Percentiles rank a stretch among this genome's conserved stretches.
phyloP scores from a whole-genome alignment of 2,888 invertebrate genomes.

The Arctia plantaginis region DNA sequence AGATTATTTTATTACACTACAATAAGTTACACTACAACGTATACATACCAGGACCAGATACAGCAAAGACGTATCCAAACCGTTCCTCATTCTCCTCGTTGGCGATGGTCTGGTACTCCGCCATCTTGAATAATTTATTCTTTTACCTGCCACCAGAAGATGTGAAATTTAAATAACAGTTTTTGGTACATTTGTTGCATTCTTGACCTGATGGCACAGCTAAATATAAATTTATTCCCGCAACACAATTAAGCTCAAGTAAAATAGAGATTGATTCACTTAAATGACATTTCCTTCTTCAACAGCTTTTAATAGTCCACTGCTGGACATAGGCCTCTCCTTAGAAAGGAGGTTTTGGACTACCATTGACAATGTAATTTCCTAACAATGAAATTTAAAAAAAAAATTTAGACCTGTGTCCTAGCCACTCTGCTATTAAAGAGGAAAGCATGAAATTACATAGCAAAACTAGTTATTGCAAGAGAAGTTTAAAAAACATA shows the following conservation, averaged over 20 bases:
- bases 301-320: too few relatives aligned
- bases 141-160: conserved; percentile 50
- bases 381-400: too few relatives aligned
- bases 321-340: too few relatives aligned
- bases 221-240: too few relatives aligned
- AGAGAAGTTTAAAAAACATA: not conserved
- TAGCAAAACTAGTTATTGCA: not conserved
- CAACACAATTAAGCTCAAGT: too few relatives aligned
- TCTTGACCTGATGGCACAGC: not conserved
- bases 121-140: conserved; percentile 83
- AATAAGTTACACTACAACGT: not conserved
- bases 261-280: too few relatives aligned
- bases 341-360: too few relatives aligned
- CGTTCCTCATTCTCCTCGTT: conserved; percentile 95
- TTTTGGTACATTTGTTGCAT: not conserved
- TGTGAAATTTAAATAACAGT: not conserved
- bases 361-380: too few relatives aligned
- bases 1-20: not conserved
- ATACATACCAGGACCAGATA: conserved; percentile 97
- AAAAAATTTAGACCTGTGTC: too few relatives aligned
- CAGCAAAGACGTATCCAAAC: conserved; percentile 98
- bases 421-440: too few relatives aligned
- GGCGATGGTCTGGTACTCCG: conserved; percentile 89
- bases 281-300: too few relatives aligned
- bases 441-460: too few relatives aligned